Evolutionary conservation across 2,888 invertebrate genomes (phyloP).

Genomic region (Morinoia aosen): DNA sequence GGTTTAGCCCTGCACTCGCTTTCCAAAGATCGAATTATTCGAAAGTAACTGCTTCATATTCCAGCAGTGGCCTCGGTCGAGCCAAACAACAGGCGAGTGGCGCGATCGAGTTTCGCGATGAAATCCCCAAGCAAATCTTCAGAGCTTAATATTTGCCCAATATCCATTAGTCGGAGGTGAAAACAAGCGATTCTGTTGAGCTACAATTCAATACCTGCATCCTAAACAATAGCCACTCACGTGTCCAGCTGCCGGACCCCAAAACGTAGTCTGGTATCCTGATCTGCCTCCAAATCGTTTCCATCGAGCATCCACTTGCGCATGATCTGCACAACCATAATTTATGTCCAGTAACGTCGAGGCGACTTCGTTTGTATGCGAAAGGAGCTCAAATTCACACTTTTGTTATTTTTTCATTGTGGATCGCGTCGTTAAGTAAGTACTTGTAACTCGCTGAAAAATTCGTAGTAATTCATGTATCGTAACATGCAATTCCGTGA

Average conservation of each 20-base stretch:
- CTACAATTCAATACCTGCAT: background rate
- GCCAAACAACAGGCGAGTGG: background rate
- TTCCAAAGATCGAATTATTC: background rate
- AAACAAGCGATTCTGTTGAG: constrained; percentile 34
- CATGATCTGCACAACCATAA: too few species aligned
- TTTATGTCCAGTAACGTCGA: too few species aligned
- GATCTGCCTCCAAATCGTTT: background rate
- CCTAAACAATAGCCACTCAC: background rate
- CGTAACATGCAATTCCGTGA: too few species aligned
- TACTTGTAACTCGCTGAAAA: too few species aligned
- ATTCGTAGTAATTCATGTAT: too few species aligned
- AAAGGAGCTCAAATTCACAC: too few species aligned
- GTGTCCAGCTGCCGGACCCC: constrained; percentile 39
- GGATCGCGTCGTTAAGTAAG: too few species aligned
- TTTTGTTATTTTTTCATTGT: too few species aligned
- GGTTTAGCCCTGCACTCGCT: background rate
- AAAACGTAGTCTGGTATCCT: background rate
- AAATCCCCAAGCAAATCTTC: constrained; percentile 23
- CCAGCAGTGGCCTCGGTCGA: constrained; percentile 5
- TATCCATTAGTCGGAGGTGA: constrained; percentile 14
- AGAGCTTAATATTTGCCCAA: constrained; percentile 29
- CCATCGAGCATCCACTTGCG: background rate
- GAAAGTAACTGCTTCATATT: background rate
- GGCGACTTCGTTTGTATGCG: background rate
- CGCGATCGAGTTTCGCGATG: constrained; percentile 9